Conservation (phyloP, 2,888 invertebrate genomes). For the Dysmachus trigonus region DNA sequence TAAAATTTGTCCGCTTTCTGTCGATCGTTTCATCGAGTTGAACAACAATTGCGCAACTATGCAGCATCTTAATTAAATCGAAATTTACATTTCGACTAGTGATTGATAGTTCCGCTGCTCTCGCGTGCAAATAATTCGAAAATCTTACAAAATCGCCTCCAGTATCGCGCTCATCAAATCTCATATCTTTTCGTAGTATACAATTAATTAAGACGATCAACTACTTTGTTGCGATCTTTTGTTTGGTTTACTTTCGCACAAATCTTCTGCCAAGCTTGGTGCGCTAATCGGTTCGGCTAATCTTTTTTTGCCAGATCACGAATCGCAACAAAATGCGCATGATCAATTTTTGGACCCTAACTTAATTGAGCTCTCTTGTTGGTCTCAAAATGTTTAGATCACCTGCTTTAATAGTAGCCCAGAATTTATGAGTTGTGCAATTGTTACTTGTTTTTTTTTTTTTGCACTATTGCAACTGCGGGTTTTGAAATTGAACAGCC, state of each 20-base stretch:
- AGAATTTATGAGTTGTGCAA: not conserved
- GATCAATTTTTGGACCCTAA: not conserved
- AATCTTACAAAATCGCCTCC: not conserved
- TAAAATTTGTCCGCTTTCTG: not conserved
- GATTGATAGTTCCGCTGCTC: constrained; percentile 9
- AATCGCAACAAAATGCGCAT: not conserved
- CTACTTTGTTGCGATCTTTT: not conserved
- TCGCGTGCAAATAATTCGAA: constrained; percentile 11
- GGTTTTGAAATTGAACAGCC: not conserved
- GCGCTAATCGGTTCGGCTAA: not conserved
- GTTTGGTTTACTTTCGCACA: not conserved
- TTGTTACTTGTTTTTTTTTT: not conserved
- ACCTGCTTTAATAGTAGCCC: not conserved
- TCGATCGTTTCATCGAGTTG: not conserved
- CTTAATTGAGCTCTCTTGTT: not conserved
- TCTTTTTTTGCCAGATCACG: not conserved
- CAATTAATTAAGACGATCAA: constrained; percentile 22
- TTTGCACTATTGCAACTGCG: not conserved
- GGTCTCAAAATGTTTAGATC: not conserved
- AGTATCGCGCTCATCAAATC: not conserved
- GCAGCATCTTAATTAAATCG: not conserved
- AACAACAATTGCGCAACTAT: not conserved
- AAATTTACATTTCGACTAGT: not conserved
- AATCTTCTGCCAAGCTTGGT: not conserved
- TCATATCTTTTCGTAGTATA: not conserved